Evolutionary conservation across 1,140 invertebrate genomes (phyloP).

Genomic region (Drosophila willistoni): DNA sequence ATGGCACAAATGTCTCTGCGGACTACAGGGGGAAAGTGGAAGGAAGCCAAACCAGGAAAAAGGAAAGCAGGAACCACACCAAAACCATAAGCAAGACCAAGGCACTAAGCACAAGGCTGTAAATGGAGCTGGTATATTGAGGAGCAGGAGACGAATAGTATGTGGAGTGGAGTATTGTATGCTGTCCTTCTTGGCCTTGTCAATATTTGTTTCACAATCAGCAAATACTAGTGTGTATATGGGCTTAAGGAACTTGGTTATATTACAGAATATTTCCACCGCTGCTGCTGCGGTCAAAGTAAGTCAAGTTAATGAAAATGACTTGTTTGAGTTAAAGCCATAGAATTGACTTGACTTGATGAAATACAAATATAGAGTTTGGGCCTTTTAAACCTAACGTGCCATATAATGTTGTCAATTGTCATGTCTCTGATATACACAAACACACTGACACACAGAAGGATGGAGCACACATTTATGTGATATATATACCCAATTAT

Average conservation of each 20-base stretch:
- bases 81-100: slow-evolving; percentile 8
- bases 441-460: slow-evolving; percentile 30
- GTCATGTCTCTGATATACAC: slow-evolving; percentile 62
- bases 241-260: slow-evolving; percentile 28
- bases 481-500: slow-evolving; percentile 8
- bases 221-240: slow-evolving; percentile 63
- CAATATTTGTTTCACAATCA: slow-evolving; percentile 79
- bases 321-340: slow-evolving; percentile 53
- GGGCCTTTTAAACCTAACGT: neutral
- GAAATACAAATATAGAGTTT: slow-evolving; percentile 13
- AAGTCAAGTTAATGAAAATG: slow-evolving; percentile 49
- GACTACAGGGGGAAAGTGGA: slow-evolving; percentile 23
- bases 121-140: neutral
- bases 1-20: slow-evolving; percentile 65
- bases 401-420: slow-evolving; percentile 75
- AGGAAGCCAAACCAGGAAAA: slow-evolving; percentile 6
- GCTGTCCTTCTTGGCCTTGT: slow-evolving; percentile 46
- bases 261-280: neutral
- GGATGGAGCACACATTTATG: too few species aligned
- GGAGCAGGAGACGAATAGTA: neutral
- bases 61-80: slow-evolving; percentile 5
- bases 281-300: slow-evolving; percentile 8
- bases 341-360: slow-evolving; percentile 21
- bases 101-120: slow-evolving; percentile 6
- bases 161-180: slow-evolving; percentile 16